Evolutionary conservation across 2,797 vertebrate genomes (phyloP).

Genomic region (Poecilia picta): DNA sequence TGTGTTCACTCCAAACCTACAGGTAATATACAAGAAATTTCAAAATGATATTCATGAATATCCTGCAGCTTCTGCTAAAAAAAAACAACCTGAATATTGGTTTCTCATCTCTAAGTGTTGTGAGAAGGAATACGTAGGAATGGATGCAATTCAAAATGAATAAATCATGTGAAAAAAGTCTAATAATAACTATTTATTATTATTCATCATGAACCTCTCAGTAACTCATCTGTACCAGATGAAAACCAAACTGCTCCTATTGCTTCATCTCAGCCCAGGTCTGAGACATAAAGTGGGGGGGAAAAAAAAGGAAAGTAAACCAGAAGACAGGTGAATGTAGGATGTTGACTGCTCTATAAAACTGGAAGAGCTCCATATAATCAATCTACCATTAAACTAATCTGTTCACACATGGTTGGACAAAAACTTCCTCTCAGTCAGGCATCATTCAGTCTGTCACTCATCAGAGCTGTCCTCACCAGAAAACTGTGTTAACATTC

Average conservation of each 20-base stretch:
- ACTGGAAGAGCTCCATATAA: not conserved
- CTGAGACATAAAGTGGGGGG: no score
- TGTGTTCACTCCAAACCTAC: not conserved
- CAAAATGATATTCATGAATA: not conserved
- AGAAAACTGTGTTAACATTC: not conserved
- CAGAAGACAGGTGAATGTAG: not conserved
- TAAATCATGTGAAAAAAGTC: no score
- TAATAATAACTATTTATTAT: not conserved
- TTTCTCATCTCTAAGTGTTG: not conserved
- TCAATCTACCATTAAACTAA: not conserved
- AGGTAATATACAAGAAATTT: not conserved
- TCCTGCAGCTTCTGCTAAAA: not conserved
- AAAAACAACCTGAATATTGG: not conserved
- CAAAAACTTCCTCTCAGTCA: not conserved
- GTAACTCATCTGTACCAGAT: not conserved
- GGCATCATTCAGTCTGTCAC: slow-evolving; percentile 12
- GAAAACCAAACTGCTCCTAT: not conserved
- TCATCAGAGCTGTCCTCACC: slow-evolving; percentile 2
- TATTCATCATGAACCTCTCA: no score
- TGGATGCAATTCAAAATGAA: not conserved
- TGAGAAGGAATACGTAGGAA: not conserved
- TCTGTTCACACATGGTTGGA: not conserved
- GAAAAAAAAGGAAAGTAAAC: not conserved
- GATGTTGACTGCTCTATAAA: not conserved
- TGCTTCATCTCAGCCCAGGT: not conserved